These are phyloP conservation scores for Mellivora capensis DNA, from an alignment of 2,113 vertebrate species.

Conservation along the genomic window DNA sequence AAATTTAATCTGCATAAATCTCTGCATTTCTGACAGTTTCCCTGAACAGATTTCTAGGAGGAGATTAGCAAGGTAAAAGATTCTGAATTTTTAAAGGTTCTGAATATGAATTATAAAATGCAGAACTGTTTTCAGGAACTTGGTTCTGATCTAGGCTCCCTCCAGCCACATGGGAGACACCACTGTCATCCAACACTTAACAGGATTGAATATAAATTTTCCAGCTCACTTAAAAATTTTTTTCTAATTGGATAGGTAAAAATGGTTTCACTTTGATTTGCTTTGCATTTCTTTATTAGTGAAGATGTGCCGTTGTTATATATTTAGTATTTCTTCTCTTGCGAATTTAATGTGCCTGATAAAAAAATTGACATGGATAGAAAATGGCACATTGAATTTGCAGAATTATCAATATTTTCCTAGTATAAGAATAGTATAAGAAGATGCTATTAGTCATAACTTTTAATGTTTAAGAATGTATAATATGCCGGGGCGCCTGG, in stretches of 20 bases:
- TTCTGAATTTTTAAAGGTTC: background rate
- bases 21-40: background rate
- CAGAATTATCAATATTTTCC: conserved; percentile 35
- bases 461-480: conserved; percentile 48
- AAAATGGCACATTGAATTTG: conserved; percentile 8
- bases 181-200: background rate
- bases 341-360: background rate
- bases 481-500: too few species aligned
- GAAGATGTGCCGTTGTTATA: background rate
- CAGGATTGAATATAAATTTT: background rate
- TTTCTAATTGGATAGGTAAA: background rate
- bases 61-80: background rate
- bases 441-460: background rate
- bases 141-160: background rate
- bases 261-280: background rate
- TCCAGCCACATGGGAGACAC: background rate
- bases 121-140: background rate
- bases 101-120: background rate
- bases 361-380: conserved; percentile 1
- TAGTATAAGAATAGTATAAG: background rate
- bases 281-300: background rate
- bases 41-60: background rate
- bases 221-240: background rate
- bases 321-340: conserved; percentile 5
- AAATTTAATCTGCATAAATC: background rate